These are phyloP conservation scores for Cynoglossus semilaevis DNA, from an alignment of 2,113 vertebrate species.

Conservation along the genomic window DNA sequence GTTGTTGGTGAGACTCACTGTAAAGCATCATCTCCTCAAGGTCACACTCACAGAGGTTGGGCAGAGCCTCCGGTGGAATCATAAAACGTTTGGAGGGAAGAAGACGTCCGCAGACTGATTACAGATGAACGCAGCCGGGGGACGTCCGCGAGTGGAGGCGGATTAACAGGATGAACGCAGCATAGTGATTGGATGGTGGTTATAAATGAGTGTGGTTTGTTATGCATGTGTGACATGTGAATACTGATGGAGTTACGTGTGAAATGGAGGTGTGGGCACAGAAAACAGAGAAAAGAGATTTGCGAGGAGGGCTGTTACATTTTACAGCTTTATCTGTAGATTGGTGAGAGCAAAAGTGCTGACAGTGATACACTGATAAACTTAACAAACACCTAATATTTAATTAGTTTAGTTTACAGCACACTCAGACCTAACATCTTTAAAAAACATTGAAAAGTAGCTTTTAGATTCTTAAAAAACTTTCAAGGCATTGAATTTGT, in stretches of 20 bases:
- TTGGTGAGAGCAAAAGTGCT: no score
- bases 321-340: no score
- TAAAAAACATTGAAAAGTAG: no score
- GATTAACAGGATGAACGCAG: constrained; percentile 41
- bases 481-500: no score
- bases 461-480: no score
- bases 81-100: constrained; percentile 43
- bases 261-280: no score
- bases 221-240: constrained; percentile 2
- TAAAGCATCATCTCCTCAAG: constrained; percentile 41
- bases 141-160: constrained; percentile 30
- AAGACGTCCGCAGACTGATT: constrained; percentile 17
- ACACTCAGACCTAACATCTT: no score
- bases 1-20: constrained; percentile 16
- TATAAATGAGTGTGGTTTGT: constrained; percentile 20
- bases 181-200: constrained; percentile 39
- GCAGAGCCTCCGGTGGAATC: constrained; percentile 45
- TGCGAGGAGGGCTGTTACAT: no score
- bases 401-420: no score
- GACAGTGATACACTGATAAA: no score
- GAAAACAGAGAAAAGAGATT: no score
- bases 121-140: constrained; percentile 13
- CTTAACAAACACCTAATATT: no score
- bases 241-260: constrained; percentile 31
- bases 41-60: constrained; percentile 42